Base-by-base conservation (phyloP, 2,888 invertebrate species). In the Eupithecia insigniata region DNA sequence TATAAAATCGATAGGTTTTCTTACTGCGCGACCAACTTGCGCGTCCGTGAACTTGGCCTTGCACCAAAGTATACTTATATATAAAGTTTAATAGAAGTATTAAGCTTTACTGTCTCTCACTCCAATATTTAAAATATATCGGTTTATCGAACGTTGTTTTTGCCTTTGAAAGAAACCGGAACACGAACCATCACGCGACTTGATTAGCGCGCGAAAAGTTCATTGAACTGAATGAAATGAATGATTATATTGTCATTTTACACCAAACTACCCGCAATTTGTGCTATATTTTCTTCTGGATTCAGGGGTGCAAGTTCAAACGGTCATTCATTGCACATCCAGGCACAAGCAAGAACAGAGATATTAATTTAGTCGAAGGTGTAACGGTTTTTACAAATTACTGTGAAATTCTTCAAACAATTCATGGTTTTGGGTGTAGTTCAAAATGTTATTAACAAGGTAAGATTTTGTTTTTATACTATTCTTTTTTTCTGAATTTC, bases 391-490 rank as follows among this genome's bases (percentile, higher is more conserved):
- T 72, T 76, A 70, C 71, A 76, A 28, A 71, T 73, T 69, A 67
- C 66, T 70, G 76, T 76, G 66, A 79, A 76, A 76, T 78, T 81
- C 76, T 78, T 75, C 73, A 77, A 78, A 75, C 70, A 76, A 83
- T 88, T 88, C 78, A 87, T 90, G 86, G 74, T 86, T 82, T 69
- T 78, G 70, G 74, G 69, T 75, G 82, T 77, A 70, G 32, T 74
- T 76, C 76, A 88, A 81, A 79, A 93, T 92, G 92, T 80, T 91
- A 80, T 79, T 89, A 76, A 85, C 89, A 61, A 90, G 92, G 93
- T 93, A 83, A 90, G 92, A 58, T 76, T 61, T 55, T 51, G 1
- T 14, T 26, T 18, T 64, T 39, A 4, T 65, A 32, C 32, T 61
- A 60, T 65, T 60, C 8, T 6, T 18, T 26, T 62, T 60, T 30